phyloP scores from a whole-genome alignment of 2,888 invertebrate genomes.

The Polydrusus cervinus region DNA sequence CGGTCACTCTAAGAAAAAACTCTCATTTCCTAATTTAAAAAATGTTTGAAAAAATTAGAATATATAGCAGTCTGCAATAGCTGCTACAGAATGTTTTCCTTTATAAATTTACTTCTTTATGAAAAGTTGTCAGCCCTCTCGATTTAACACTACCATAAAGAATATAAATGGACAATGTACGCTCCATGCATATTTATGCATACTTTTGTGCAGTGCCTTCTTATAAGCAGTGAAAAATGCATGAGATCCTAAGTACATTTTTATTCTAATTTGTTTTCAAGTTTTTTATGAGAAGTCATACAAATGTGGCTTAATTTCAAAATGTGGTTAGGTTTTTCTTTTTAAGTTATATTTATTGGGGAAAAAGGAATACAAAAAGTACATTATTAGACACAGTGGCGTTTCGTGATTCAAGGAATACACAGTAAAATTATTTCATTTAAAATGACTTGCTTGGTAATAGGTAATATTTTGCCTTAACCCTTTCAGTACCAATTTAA shows the following conservation, averaged over 20 bases:
- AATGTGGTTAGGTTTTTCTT: conserved; percentile 34
- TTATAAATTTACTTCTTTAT: conserved; percentile 3
- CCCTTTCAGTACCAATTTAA: too few relatives aligned
- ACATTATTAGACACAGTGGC: too few relatives aligned
- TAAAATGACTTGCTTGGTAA: too few relatives aligned
- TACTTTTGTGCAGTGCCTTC: conserved; percentile 39
- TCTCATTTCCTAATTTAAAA: not conserved
- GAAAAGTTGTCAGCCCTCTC: conserved; percentile 27
- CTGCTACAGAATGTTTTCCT: not conserved
- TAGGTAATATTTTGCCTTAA: too few relatives aligned
- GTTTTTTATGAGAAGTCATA: conserved; percentile 45
- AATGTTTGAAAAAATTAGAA: not conserved
- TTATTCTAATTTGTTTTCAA: conserved; percentile 53
- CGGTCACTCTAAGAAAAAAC: too few relatives aligned
- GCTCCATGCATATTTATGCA: conserved; percentile 50
- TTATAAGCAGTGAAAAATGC: conserved; percentile 52
- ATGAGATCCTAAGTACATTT: conserved; percentile 57
- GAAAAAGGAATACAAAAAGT: not conserved
- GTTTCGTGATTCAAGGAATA: too few relatives aligned
- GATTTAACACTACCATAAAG: conserved; percentile 55
- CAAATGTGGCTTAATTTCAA: conserved; percentile 45
- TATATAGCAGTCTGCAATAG: not conserved
- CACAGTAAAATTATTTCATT: too few relatives aligned
- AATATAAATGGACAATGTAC: conserved; percentile 53
- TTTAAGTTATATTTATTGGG: not conserved